Conservation (phyloP, 35 echinoderm and acorn worm genomes). For the Apostichopus parvimensis region DNA sequence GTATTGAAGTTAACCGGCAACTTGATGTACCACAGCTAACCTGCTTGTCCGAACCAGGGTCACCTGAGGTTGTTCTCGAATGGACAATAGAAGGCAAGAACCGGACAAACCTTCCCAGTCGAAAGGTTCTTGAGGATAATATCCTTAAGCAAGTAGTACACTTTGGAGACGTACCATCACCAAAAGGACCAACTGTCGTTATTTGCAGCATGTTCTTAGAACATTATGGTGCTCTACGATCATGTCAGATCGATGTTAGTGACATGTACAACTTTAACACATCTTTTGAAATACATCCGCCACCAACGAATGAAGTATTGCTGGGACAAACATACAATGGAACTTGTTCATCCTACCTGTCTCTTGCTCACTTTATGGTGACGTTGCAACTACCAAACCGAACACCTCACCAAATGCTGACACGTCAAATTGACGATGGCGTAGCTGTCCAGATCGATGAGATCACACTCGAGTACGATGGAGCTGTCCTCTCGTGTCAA, state of each 20-base stretch:
- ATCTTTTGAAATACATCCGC: slow-evolving; percentile 15
- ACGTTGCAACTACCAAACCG: slow-evolving; percentile 23
- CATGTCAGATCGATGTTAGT: background rate
- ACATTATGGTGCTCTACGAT: slow-evolving; percentile 28
- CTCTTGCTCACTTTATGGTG: slow-evolving; percentile 4
- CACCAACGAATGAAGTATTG: background rate
- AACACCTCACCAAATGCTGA: background rate
- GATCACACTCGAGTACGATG: background rate
- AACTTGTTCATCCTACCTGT: background rate
- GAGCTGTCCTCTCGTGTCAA: slow-evolving; percentile 22
- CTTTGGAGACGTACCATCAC: slow-evolving; percentile 1
- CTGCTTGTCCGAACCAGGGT: slow-evolving; percentile 49
- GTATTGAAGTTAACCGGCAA: background rate
- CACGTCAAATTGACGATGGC: background rate
- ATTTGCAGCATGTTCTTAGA: slow-evolving; percentile 30
- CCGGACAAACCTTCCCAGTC: background rate
- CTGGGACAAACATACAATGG: background rate
- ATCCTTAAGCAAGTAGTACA: slow-evolving; percentile 13
- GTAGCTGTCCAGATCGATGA: background rate
- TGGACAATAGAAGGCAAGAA: background rate
- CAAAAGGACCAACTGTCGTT: background rate
- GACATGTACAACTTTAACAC: slow-evolving; percentile 14
- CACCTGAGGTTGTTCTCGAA: background rate
- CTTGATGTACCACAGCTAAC: background rate
- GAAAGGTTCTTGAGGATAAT: background rate